A percentile compares a stretch with the other conserved stretches of the same genome.
Conservation (phyloP, 2,888 invertebrate genomes). For the Ischnura elegans region DNA sequence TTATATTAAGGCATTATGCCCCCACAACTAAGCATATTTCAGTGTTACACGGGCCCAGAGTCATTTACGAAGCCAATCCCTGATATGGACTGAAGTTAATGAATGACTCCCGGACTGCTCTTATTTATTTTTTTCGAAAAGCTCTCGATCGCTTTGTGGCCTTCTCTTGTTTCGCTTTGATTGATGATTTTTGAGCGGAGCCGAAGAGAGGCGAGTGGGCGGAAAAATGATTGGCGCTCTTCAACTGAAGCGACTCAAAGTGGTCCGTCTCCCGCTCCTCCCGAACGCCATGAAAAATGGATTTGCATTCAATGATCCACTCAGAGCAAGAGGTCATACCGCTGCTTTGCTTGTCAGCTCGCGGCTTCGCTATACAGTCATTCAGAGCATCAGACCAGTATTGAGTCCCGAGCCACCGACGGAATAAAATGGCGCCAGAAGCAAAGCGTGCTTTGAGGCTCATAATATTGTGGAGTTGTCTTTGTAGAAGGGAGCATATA, state of each 20-base stretch:
- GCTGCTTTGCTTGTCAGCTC: neutral
- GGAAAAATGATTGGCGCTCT: constrained; percentile 23
- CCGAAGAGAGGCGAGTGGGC: constrained; percentile 18
- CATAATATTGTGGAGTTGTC: neutral
- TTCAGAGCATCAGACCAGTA: neutral
- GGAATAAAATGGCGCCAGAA: neutral
- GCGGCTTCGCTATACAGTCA: neutral
- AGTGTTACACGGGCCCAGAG: neutral
- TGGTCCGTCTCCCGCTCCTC: neutral
- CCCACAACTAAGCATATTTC: neutral
- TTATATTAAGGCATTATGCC: neutral
- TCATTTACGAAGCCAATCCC: neutral
- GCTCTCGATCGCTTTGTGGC: constrained; percentile 4
- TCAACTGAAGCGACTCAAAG: constrained; percentile 12
- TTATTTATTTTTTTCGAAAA: neutral
- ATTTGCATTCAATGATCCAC: neutral
- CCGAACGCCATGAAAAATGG: neutral
- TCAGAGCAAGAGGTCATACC: constrained; percentile 3
- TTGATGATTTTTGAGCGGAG: constrained; percentile 16
- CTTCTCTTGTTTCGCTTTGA: constrained; percentile 19
- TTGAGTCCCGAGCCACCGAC: neutral
- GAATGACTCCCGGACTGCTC: neutral
- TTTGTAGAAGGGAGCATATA: neutral
- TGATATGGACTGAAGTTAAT: constrained; percentile 35
- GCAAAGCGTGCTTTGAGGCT: neutral